Conservation (phyloP, 2,888 invertebrate species). For the Lobophora halterata region DNA sequence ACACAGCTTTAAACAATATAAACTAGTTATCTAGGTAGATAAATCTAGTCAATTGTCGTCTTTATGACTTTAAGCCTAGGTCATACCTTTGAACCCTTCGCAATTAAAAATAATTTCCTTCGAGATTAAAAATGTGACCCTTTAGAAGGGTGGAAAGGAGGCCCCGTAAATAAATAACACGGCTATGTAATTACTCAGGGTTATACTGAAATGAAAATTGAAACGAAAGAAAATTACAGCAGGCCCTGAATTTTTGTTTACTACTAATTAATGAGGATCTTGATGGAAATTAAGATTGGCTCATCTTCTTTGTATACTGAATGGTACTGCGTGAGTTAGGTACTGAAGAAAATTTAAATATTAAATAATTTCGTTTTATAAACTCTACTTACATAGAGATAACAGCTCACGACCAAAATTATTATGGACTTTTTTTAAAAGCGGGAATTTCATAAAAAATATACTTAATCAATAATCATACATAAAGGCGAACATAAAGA, state of each 20-base stretch:
- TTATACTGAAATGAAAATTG: constrained; percentile 28
- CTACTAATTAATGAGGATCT: constrained; percentile 23
- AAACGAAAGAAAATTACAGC: constrained; percentile 27
- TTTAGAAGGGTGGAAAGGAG: constrained; percentile 11
- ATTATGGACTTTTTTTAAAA: too few species aligned
- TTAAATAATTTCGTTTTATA: too few species aligned
- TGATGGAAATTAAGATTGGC: constrained; percentile 3
- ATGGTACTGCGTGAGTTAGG: too few species aligned
- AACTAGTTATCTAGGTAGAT: too few species aligned
- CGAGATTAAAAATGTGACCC: constrained; percentile 23
- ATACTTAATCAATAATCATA: too few species aligned
- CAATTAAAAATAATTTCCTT: constrained; percentile 27
- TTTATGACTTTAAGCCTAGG: background rate
- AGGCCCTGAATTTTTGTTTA: constrained; percentile 27
- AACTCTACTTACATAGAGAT: too few species aligned
- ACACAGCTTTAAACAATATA: too few species aligned
- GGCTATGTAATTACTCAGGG: constrained; percentile 27
- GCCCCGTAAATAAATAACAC: constrained; percentile 27
- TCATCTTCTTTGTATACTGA: background rate
- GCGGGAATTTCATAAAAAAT: too few species aligned
- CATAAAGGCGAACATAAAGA: too few species aligned
- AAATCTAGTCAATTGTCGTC: too few species aligned
- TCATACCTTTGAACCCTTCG: constrained; percentile 15
- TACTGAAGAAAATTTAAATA: too few species aligned
- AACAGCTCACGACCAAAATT: too few species aligned